phyloP scores from a whole-genome alignment of 2,113 vertebrate genomes.

The Ictidomys tridecemlineatus region DNA sequence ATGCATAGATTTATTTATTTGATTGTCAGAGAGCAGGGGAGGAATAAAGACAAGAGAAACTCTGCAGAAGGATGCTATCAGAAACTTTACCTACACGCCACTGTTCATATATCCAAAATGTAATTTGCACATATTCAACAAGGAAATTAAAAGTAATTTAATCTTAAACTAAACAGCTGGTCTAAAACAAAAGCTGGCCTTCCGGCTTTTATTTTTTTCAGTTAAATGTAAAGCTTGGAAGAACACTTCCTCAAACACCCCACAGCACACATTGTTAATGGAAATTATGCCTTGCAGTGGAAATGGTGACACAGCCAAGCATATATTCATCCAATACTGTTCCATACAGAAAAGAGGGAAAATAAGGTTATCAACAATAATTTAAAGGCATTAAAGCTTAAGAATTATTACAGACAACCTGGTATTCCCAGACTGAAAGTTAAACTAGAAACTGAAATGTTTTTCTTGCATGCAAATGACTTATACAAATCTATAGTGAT shows the following conservation, averaged over 20 bases:
- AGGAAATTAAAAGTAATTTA: constrained; percentile 71
- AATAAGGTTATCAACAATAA: neutral
- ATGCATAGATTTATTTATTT: neutral
- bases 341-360: constrained; percentile 4
- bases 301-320: neutral
- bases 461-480: neutral
- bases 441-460: neutral
- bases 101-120: constrained; percentile 16
- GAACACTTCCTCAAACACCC: constrained; percentile 54
- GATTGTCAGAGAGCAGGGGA: neutral
- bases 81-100: constrained; percentile 3
- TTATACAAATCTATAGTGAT: neutral
- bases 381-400: constrained; percentile 29
- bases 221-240: constrained; percentile 59
- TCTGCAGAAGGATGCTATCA: neutral
- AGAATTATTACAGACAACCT: constrained; percentile 46
- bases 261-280: neutral
- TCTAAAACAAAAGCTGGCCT: constrained; percentile 55
- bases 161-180: constrained; percentile 60
- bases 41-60: constrained; percentile 11
- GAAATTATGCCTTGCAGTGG: constrained; percentile 10
- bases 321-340: neutral
- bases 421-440: neutral
- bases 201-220: neutral
- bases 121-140: constrained; percentile 61